Base-by-base conservation (phyloP, 2,113 vertebrate genomes). In the Gobius niger region DNA sequence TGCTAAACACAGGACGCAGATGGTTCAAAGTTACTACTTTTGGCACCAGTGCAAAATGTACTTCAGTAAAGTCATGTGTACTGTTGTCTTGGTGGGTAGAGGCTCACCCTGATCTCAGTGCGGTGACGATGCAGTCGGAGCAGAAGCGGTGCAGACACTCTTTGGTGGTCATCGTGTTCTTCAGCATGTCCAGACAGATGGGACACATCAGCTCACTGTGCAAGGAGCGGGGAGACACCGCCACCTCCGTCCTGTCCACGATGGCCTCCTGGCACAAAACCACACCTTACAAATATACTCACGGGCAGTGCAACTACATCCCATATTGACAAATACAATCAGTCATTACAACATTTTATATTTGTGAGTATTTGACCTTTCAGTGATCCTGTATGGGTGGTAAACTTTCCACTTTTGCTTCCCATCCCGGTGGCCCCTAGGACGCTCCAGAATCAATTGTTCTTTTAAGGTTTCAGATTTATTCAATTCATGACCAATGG, bases 101-200 rank as follows among this genome's bases (percentile, higher is more conserved):
- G 4, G 47, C 77, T 52, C 78, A 96, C 95, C 95, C 95, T 15
- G 95, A 95, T 44, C 95, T 88, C 72, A 96, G 92, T 0, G 95
- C 95, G 0, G 95, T 96, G 82, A 96, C 93, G n/a, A 96, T 96
- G 75, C 95, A 96, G 82, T 96, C 95, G 0, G 94, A 95, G 88
- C 95, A 96, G 90, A 96, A 96, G 44, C 95, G 93, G 72, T 96
- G 95, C 8, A 96, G 91, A 81, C 95, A 96, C 87, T 96, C 95
- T 88, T 96, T 96, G 90, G 95, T 96, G 16, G 95, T 96, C 95
- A 96, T 96, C 1, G 95, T 96, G 86, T 96, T 95, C 84, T 96
- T 96, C 76, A 96, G 87, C 95, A 96, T 96, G 90, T 96, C 95
- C 88, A 96, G 88, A 81, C 95, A 96, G 89, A 96, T 96, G 70